phyloP scores from a whole-genome alignment of 2,797 vertebrate species.

The Prunella strophiata region DNA sequence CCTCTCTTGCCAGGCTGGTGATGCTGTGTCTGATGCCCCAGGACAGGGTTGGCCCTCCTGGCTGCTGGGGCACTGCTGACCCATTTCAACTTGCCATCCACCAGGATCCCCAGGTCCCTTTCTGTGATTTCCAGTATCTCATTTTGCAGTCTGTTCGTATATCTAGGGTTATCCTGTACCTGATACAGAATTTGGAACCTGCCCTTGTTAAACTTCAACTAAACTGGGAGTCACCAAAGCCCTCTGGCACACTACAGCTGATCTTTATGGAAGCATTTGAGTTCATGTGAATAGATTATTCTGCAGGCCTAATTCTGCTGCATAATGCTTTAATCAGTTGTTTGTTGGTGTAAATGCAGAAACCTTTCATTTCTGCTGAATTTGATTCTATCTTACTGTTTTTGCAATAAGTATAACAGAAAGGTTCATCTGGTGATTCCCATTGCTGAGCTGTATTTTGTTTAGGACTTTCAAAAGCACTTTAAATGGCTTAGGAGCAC shows the following conservation, averaged over 20 bases:
- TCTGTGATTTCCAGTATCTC: rapidly evolving
- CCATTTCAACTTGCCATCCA: rapidly evolving
- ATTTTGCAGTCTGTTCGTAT: rapidly evolving
- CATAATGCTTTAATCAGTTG: not conserved
- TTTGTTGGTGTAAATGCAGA: not conserved
- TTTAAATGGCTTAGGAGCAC: not conserved
- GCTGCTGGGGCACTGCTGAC: not conserved
- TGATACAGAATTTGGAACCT: not conserved
- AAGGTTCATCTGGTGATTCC: not conserved
- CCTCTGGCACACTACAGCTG: not conserved
- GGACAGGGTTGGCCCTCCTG: rapidly evolving
- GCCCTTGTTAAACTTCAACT: not conserved
- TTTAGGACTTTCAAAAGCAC: not conserved
- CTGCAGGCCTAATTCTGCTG: not conserved
- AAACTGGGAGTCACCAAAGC: not conserved
- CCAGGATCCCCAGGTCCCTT: not conserved
- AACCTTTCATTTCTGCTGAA: not conserved
- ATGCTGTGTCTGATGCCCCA: not conserved
- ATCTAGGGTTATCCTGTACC: not conserved
- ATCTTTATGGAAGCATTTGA: not conserved
- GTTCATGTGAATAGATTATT: not conserved
- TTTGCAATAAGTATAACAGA: not conserved
- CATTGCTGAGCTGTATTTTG: not conserved
- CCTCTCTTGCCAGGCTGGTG: rapidly evolving
- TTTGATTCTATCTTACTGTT: not conserved